Percentiles rank a stretch among this genome's conserved stretches.
phyloP scores from a whole-genome alignment of 2,113 vertebrate genomes.

The Opisthocomus hoazin region DNA sequence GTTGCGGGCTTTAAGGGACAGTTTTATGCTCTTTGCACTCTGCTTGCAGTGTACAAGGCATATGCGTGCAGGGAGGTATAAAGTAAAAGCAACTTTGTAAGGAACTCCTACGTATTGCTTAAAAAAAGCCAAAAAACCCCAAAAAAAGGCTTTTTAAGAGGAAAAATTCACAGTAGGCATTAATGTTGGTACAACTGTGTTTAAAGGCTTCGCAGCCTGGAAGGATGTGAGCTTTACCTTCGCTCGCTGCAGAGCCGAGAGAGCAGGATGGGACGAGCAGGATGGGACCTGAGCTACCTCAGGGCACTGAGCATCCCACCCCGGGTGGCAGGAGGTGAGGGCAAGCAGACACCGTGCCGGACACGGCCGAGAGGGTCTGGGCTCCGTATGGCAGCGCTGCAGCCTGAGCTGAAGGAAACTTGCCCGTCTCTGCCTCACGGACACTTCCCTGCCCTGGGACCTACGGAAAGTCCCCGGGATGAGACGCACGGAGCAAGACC shows the following conservation, averaged over 20 bases:
- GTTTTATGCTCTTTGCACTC: background rate
- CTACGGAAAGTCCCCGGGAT: background rate
- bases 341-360: background rate
- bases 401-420: background rate
- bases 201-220: background rate
- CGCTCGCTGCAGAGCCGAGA: background rate
- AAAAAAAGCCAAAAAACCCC: background rate
- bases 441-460: background rate
- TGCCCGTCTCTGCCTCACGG: background rate
- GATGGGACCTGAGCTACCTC: background rate
- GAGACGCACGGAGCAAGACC: fast-evolving
- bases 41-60: background rate
- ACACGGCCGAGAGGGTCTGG: fast-evolving
- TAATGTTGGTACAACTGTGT: background rate
- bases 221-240: background rate
- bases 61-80: fast-evolving
- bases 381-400: fast-evolving
- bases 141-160: background rate
- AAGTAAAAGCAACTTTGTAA: background rate
- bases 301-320: background rate
- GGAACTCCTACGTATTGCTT: background rate
- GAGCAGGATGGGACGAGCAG: background rate
- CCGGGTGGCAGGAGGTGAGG: background rate
- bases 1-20: background rate
- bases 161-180: background rate